Evolutionary conservation across 2,797 vertebrate species (phyloP).

Genomic region (Liparis tanakae): DNA sequence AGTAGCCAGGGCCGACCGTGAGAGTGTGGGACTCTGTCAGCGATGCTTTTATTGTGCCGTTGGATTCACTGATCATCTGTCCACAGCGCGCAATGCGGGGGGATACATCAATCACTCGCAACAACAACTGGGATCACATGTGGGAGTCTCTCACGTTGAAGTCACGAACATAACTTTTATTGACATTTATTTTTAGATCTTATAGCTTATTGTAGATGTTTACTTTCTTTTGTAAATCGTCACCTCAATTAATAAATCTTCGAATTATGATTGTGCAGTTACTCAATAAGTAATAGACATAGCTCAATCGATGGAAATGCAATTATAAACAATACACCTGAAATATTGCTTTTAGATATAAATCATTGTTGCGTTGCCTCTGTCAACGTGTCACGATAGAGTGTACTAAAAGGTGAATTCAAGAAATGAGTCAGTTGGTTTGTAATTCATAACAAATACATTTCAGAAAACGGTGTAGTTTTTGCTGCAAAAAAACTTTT

Average conservation of each 20-base stretch:
- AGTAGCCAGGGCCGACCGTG: slow-evolving; percentile 49
- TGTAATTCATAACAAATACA: neutral
- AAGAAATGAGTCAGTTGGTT: neutral
- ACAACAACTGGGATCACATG: slow-evolving; percentile 30
- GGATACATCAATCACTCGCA: slow-evolving; percentile 47
- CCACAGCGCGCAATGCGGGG: slow-evolving; percentile 50
- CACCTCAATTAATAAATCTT: neutral
- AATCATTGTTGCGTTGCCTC: neutral
- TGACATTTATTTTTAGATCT: neutral
- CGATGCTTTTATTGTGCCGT: slow-evolving; percentile 58
- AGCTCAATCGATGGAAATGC: neutral
- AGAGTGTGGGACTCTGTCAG: slow-evolving; percentile 64
- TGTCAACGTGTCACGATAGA: too few species aligned
- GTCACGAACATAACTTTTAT: slow-evolving; percentile 28
- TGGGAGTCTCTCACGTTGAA: slow-evolving; percentile 7
- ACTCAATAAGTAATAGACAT: neutral
- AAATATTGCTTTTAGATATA: neutral
- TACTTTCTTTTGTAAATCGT: neutral
- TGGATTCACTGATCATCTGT: slow-evolving; percentile 65
- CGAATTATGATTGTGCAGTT: neutral
- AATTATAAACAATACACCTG: neutral
- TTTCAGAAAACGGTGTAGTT: neutral
- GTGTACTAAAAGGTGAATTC: neutral
- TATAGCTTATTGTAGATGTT: neutral
- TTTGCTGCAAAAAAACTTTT: neutral